Conservation (phyloP, 2,113 vertebrate genomes). For the Pelobates fuscus region DNA sequence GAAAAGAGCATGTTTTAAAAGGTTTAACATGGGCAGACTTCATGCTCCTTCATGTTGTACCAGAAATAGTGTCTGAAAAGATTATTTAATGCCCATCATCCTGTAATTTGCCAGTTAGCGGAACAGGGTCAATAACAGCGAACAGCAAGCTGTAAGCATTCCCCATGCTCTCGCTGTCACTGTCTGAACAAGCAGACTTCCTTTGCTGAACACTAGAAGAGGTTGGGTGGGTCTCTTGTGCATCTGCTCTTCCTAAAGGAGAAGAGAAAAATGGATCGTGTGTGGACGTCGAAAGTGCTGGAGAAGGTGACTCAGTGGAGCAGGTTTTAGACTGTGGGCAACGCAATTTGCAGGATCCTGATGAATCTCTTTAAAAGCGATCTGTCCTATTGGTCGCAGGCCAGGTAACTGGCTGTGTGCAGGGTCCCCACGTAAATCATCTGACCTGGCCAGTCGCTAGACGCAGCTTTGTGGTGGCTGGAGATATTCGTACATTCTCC, state of each 20-base stretch:
- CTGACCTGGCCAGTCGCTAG: no score
- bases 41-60: no score
- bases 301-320: slow-evolving; percentile 55
- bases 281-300: slow-evolving; percentile 49
- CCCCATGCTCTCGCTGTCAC: slow-evolving; percentile 25
- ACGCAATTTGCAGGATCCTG: slow-evolving; percentile 51
- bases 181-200: slow-evolving; percentile 47
- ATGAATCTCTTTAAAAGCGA: slow-evolving; percentile 33
- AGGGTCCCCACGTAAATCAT: no score
- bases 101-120: slow-evolving; percentile 53
- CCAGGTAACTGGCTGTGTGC: slow-evolving; percentile 36
- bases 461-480: no score
- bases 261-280: slow-evolving; percentile 56
- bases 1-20: no score
- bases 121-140: slow-evolving; percentile 46
- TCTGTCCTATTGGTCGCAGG: slow-evolving; percentile 13
- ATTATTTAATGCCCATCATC: no score
- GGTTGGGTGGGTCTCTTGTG: slow-evolving; percentile 50
- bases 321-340: slow-evolving; percentile 47
- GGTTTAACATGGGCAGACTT: no score
- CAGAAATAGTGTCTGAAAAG: no score
- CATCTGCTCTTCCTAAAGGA: background rate
- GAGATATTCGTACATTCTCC: background rate
- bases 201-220: slow-evolving; percentile 14
- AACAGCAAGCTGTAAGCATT: background rate